phyloP scores from a whole-genome alignment of 1,140 invertebrate genomes.

The Sitophilus oryzae region DNA sequence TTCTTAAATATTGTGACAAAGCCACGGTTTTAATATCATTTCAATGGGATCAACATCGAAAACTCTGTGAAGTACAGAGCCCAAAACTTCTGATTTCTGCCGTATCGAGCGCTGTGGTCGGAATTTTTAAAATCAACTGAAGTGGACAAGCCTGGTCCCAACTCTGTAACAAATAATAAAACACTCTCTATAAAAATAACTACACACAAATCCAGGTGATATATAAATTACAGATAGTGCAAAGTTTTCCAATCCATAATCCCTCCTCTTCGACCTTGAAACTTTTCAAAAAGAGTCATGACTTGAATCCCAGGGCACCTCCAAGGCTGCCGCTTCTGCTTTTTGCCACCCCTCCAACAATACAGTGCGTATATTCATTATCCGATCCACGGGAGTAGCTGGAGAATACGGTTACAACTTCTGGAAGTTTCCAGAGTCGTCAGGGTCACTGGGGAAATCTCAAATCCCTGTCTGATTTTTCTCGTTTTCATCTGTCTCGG shows the following conservation, averaged over 20 bases:
- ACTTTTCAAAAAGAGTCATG: background rate
- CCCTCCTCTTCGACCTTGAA: background rate
- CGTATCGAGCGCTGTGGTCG: too few relatives aligned
- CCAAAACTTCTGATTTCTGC: too few relatives aligned
- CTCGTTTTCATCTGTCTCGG: background rate
- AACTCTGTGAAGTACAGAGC: too few relatives aligned
- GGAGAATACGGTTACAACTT: background rate
- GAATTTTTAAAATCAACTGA: too few relatives aligned
- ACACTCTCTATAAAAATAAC: too few relatives aligned
- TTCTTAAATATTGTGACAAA: too few relatives aligned
- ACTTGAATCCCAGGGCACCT: background rate
- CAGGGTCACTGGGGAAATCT: background rate
- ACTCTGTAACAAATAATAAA: too few relatives aligned
- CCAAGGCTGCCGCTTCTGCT: background rate
- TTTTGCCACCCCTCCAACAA: background rate
- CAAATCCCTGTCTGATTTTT: background rate
- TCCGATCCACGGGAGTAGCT: background rate
- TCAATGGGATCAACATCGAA: too few relatives aligned
- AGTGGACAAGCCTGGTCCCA: too few relatives aligned
- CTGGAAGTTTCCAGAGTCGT: background rate
- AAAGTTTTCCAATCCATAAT: background rate
- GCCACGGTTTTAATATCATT: too few relatives aligned
- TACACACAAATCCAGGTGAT: background rate
- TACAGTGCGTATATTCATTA: background rate
- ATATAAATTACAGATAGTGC: background rate